phyloP scores from a whole-genome alignment of 2,888 invertebrate species.

The Caradrina kadenii region DNA sequence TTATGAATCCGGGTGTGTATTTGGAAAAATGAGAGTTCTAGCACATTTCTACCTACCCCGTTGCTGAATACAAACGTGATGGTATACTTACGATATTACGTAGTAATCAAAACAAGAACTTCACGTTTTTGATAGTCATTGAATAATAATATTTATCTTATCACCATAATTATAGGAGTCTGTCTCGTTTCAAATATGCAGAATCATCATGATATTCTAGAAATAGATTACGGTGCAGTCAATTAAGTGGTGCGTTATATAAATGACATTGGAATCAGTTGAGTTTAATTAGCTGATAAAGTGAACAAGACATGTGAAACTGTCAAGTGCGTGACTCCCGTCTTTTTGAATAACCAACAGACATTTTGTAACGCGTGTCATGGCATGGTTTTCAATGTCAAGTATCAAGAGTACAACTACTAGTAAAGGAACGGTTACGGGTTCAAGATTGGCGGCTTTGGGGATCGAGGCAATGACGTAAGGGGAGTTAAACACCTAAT shows the following conservation, averaged over 20 bases:
- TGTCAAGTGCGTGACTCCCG: neutral
- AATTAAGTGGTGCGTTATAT: neutral
- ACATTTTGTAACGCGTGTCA: too few relatives aligned
- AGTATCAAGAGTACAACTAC: too few relatives aligned
- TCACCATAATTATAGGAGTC: neutral
- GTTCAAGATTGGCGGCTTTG: too few relatives aligned
- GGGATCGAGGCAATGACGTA: too few relatives aligned
- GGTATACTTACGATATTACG: too few relatives aligned
- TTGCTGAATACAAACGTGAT: too few relatives aligned
- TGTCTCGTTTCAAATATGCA: neutral
- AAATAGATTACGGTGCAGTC: neutral
- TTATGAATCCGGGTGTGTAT: too few relatives aligned
- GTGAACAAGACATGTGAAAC: neutral
- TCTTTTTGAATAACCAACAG: neutral
- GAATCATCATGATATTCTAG: slow-evolving; percentile 17
- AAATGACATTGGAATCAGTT: slow-evolving; percentile 2
- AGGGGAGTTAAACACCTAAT: too few relatives aligned
- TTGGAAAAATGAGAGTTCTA: too few relatives aligned
- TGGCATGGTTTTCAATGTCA: neutral
- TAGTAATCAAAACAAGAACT: too few relatives aligned
- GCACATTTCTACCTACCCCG: too few relatives aligned
- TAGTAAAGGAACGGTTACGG: too few relatives aligned
- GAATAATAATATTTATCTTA: neutral
- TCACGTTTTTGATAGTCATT: neutral
- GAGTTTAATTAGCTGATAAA: slow-evolving; percentile 12